Evolutionary conservation across 2,888 invertebrate genomes (phyloP), one percentile per base, ranked within the genome.

Genomic region (Cosmia pyralina): DNA sequence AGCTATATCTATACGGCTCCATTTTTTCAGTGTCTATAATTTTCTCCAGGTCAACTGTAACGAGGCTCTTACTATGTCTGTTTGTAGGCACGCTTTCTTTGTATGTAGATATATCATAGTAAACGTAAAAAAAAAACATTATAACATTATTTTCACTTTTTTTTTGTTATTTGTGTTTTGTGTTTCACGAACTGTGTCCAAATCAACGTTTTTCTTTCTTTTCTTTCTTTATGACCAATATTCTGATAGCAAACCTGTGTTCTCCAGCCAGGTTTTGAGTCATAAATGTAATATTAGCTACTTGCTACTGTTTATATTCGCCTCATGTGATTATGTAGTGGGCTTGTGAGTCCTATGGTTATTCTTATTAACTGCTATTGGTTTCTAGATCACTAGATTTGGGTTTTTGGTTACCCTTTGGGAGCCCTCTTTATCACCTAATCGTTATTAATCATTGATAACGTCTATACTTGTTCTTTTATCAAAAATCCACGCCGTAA

Each of bases 401-500:
- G 7, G 17, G 10, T 38, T 28, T 50, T 62, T n/a, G 17, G 62
- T 76, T 67, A 28, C 72, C 78, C 34, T 62, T 68, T 77, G 64
- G 50, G 69, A 66, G 73, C 84, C 73, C 69, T 70, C 55, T 46
- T 38, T 66, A 74, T 77, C 72, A 62, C 50, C 44, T 72, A 67
- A 79, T 82, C 79, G 41, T 77, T 63, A 44, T 62, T 77, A 84
- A 84, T 74, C 78, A 70, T 63, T 67, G 84, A 82, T 82, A 84
- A 69, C 34, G 34, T 62, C 62, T 62, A 15, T 59, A 55, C 38
- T 60, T 68, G 52, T 58, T 62, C 19, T 34, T 69, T 80, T 81
- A 84, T 84, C 82, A 68, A 69, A 48, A 19, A 19, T 41, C 15
- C 38, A 59, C 34, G 28, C 55, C 34, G n/a, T 58, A n/a, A 1